Evolutionary conservation across 2,797 vertebrate species (phyloP).

Genomic region (Nasua narica): DNA sequence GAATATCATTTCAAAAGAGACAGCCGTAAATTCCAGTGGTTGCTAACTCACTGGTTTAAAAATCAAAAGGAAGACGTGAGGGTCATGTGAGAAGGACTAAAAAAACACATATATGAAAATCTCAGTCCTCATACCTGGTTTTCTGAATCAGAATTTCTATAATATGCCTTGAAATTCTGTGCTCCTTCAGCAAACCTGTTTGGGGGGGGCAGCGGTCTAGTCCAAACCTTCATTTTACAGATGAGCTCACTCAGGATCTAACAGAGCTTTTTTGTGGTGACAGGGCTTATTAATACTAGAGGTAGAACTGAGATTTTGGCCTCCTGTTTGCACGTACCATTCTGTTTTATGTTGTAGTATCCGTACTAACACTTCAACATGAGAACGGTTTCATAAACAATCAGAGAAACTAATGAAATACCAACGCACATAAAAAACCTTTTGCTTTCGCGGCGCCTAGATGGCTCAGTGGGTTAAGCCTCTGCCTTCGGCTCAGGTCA

Average conservation of each 20-base stretch:
- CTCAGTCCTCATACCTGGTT: not conserved
- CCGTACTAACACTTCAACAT: not conserved
- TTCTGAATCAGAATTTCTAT: not conserved
- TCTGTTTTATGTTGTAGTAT: not conserved
- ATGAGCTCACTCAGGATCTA: not conserved
- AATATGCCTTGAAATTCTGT: not conserved
- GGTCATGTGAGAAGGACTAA: not conserved
- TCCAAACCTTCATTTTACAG: not conserved
- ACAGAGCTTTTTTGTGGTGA: not conserved
- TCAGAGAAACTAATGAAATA: not conserved
- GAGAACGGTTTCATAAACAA: slow-evolving; percentile 23
- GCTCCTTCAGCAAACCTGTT: not conserved
- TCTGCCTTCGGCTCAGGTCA: too few species aligned
- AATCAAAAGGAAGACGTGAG: not conserved
- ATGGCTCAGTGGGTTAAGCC: too few species aligned
- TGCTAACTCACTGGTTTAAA: not conserved
- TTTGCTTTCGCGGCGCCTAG: not conserved
- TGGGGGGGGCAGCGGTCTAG: not conserved
- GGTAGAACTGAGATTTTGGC: not conserved
- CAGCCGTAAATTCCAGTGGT: not conserved
- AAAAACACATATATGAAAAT: not conserved
- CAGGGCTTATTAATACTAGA: not conserved
- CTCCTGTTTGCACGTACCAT: not conserved
- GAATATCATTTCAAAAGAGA: not conserved
- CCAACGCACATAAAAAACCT: not conserved